Evolutionary conservation across 2,888 invertebrate species (phyloP).

Genomic region (Synergus gifuensis): DNA sequence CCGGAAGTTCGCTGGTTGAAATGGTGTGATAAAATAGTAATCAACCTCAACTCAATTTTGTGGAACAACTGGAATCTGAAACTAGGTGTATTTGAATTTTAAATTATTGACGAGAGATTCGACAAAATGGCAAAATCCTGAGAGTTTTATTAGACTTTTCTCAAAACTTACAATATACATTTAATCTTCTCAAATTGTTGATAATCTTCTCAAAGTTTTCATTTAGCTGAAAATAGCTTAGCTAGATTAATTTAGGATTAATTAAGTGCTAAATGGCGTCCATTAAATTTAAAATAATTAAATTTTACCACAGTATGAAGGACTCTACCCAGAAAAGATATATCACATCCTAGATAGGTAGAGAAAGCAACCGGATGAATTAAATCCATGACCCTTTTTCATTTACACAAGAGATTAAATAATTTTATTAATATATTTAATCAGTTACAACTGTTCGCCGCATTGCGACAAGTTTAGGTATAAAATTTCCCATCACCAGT

Average conservation of each 20-base stretch:
- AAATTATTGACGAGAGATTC: not conserved
- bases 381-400: not conserved
- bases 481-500: not conserved
- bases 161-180: too few relatives aligned
- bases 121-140: not conserved
- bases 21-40: not conserved
- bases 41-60: not conserved
- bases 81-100: not conserved
- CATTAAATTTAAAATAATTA: not conserved
- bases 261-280: too few relatives aligned
- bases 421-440: conserved; percentile 10
- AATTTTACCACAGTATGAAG: not conserved
- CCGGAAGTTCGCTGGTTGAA: conserved; percentile 7
- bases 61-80: not conserved
- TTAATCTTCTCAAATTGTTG: too few relatives aligned
- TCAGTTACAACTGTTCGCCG: conserved; percentile 8
- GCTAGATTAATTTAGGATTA: too few relatives aligned
- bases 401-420: not conserved
- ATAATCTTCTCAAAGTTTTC: too few relatives aligned
- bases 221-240: too few relatives aligned
- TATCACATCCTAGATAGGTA: not conserved
- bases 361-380: not conserved
- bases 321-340: not conserved
- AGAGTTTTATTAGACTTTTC: too few relatives aligned
- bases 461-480: not conserved